Percentiles rank a stretch among this genome's conserved stretches.
Evolutionary conservation across 2,113 vertebrate genomes (phyloP).

Genomic region (Xiphorhynchus elegans): DNA sequence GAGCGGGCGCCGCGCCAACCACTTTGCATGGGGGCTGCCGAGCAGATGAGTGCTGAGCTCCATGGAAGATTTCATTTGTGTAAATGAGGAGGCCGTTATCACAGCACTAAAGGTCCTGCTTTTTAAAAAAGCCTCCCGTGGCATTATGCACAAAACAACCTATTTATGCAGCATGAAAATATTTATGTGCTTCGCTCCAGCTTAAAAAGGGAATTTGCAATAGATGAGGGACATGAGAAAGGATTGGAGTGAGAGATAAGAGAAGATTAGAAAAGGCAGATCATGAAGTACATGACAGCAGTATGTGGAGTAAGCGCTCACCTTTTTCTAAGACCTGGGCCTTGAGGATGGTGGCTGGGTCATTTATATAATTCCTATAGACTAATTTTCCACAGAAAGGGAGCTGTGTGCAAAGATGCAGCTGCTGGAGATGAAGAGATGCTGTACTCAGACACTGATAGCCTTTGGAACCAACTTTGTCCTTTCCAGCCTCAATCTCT

Average conservation of each 20-base stretch:
- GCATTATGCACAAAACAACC: conserved; percentile 61
- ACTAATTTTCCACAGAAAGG: neutral
- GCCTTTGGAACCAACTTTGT: neutral
- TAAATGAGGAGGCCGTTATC: conserved; percentile 53
- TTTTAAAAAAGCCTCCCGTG: conserved; percentile 18
- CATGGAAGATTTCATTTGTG: conserved; percentile 51
- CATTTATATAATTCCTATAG: neutral
- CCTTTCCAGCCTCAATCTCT: neutral
- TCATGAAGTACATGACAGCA: conserved; percentile 51
- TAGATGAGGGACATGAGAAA: conserved; percentile 40
- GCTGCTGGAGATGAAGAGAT: neutral
- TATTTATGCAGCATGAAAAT: conserved; percentile 58
- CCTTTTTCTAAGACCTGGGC: neutral
- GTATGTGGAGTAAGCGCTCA: neutral
- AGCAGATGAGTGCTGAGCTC: conserved; percentile 41
- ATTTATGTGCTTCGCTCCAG: conserved; percentile 23
- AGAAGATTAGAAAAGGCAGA: conserved; percentile 43
- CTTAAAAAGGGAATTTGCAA: conserved; percentile 55
- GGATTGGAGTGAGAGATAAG: conserved; percentile 46
- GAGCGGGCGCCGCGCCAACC: neutral
- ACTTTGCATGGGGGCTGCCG: neutral
- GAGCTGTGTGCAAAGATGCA: neutral
- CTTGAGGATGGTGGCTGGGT: neutral
- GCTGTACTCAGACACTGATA: neutral
- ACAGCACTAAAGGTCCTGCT: conserved; percentile 39